Base-by-base conservation (phyloP, 1,140 invertebrate genomes). In the Halotydeus destructor region DNA sequence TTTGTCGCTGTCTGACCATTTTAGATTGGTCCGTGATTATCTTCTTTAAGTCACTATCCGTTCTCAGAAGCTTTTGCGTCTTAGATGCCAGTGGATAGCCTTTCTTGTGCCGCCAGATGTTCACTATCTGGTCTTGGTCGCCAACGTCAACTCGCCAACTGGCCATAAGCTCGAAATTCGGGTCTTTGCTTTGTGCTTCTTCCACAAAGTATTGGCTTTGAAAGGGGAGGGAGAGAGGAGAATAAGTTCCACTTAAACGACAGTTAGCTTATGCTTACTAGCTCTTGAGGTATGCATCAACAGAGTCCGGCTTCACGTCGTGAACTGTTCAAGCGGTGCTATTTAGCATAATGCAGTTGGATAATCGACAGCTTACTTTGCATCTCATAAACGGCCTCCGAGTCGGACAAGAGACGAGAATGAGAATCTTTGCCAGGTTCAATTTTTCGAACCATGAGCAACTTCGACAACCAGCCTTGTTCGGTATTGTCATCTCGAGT, bases 371-470 rank as follows among this genome's bases (percentile, higher is more conserved):
- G 18, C 31, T 55, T 56, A 65, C 64, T 89, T 58, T 91, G 81
- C 24, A 94, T 63, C 47, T 86, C 81, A 63, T 86, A 94, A 52
- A 96, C 78, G 23, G 81, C 71, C 63, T 91, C 84, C 5, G 51
- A 44, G 59, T 86, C 80, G 49, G 84, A 85, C 24, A 94, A 67
- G 71, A 89, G 82, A 43, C 80, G 72, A 51, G 86, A 93, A 60
- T 94, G 86, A 4, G 86, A 81, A 57, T 93, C 84, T 57, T 86
- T 91, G 0, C 80, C 85, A 4, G 85, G 82, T 57, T 89, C 82
- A 56, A 91, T 85, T 60, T 76, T 82, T 47, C 82, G 67, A 22
- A 88, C 83, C 44, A 50, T 46, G 41, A 86, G 61, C 26, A 89
- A 61, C 60, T 88, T 89, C 46, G 74, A 82, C 32, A 89, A 66